Conservation (phyloP, 2,888 invertebrate species). For the Resseliella maxima region DNA sequence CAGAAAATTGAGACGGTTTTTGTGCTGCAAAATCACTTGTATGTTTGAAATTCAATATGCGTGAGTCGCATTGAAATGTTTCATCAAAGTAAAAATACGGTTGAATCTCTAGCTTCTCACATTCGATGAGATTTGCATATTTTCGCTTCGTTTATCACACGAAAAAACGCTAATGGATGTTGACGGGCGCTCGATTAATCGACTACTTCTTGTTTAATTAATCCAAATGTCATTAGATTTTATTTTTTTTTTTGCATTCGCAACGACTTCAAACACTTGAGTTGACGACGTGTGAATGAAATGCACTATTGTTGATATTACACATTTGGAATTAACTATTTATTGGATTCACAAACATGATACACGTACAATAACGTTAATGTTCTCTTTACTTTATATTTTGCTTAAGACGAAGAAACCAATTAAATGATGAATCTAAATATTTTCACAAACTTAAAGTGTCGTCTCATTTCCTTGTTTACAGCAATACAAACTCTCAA, state of each 20-base stretch:
- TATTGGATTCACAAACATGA: not conserved
- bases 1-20: constrained; percentile 10
- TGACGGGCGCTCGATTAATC: constrained; percentile 17
- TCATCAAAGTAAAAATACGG: not conserved
- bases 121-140: constrained; percentile 26
- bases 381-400: not conserved
- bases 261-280: not conserved
- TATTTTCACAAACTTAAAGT: not conserved
- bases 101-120: not conserved
- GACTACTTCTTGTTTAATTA: constrained; percentile 31
- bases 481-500: not conserved
- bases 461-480: not conserved
- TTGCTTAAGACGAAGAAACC: not conserved
- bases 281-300: not conserved
- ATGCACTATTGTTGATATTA: not conserved
- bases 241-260: too few relatives aligned
- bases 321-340: constrained; percentile 5
- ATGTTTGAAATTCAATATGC: constrained; percentile 2
- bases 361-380: not conserved
- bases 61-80: not conserved
- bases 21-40: not conserved
- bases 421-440: not conserved
- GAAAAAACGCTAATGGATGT: constrained; percentile 18
- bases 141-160: constrained; percentile 10
- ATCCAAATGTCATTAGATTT: constrained; percentile 40